Base-by-base conservation (phyloP, 2,888 invertebrate species). In the Drosophila pegasa region DNA sequence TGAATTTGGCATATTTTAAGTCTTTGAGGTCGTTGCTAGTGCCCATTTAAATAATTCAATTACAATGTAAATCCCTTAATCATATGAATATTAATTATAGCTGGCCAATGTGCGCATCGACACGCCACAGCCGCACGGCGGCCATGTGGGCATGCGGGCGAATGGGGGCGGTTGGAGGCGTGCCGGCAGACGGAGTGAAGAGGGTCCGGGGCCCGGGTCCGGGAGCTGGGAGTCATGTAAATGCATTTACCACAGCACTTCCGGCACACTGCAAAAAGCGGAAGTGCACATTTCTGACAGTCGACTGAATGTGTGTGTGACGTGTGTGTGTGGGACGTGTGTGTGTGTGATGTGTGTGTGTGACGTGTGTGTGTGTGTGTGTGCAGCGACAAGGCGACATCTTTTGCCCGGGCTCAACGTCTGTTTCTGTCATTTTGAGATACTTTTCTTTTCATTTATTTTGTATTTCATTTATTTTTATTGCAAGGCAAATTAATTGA, bases 61-160 rank as follows among this genome's bases (percentile, higher is more conserved):
- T 86, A 86, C 72, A 61, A 73, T 72, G 62, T 68, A 77, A 83
- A 88, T 86, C 86, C 74, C 41, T 83, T 83, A 88, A 88, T 88
- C 83, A 88, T 77, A 88, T 86, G 72, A 86, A 83, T 88, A 86
- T 88, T 88, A 88, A 83, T 88, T 88, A 88, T 75, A 68, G 68
- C 71, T 71, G 83, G 41, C 62, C 82, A 52, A 52, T 59, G 60
- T 66, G 69, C 47, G 54, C 67, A 80, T 55, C 55, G 47, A 62
- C 59, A 54, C 56, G 54, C 31, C 20, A n/a, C n/a, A n/a, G n/a
- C n/a, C n/a, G n/a, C n/a, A n/a, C n/a, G n/a, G n/a, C n/a, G n/a
- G n/a, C n/a, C n/a, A n/a, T n/a, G n/a, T n/a, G n/a, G n/a, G 14
- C 6, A 38, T 20, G 16, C 9, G 43, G 43, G 43, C 43, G n/a